These are phyloP conservation scores for Halictus quadricinctus DNA, from an alignment of 2,888 invertebrate species.

Conservation along the genomic window DNA sequence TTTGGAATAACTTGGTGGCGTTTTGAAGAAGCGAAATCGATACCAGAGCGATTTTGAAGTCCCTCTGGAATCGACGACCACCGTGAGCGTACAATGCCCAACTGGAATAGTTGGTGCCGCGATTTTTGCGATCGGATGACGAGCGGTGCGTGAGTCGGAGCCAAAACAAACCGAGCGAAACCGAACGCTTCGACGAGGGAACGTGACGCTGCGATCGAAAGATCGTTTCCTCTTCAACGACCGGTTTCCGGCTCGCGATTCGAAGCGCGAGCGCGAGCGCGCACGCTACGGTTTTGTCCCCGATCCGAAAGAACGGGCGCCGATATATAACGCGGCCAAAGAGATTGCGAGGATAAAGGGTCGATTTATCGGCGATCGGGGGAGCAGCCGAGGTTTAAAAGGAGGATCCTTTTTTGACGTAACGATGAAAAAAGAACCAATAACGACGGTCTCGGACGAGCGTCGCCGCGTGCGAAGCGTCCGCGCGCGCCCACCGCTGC, in stretches of 20 bases:
- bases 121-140: slow-evolving; percentile 64
- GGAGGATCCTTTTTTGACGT: slow-evolving; percentile 58
- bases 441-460: slow-evolving; percentile 25
- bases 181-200: not conserved
- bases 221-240: not conserved
- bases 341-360: slow-evolving; percentile 49
- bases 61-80: not conserved
- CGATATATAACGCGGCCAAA: slow-evolving; percentile 36
- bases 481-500: slow-evolving; percentile 20
- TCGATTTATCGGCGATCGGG: slow-evolving; percentile 48
- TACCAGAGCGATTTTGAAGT: not conserved
- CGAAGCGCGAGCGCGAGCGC: not conserved
- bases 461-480: not conserved
- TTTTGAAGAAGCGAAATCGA: not conserved
- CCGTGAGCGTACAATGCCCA: slow-evolving; percentile 27
- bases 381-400: slow-evolving; percentile 36
- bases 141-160: slow-evolving; percentile 59
- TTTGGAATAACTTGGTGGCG: not conserved
- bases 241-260: not conserved
- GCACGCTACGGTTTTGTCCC: not conserved
- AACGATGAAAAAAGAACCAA: slow-evolving; percentile 58
- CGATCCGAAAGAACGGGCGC: slow-evolving; percentile 12
- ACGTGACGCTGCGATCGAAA: slow-evolving; percentile 13
- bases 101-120: slow-evolving; percentile 53
- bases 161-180: slow-evolving; percentile 63